These are phyloP conservation scores for Hippopotamus amphibius DNA, from an alignment of 2,113 vertebrate species.

Conservation along the genomic window DNA sequence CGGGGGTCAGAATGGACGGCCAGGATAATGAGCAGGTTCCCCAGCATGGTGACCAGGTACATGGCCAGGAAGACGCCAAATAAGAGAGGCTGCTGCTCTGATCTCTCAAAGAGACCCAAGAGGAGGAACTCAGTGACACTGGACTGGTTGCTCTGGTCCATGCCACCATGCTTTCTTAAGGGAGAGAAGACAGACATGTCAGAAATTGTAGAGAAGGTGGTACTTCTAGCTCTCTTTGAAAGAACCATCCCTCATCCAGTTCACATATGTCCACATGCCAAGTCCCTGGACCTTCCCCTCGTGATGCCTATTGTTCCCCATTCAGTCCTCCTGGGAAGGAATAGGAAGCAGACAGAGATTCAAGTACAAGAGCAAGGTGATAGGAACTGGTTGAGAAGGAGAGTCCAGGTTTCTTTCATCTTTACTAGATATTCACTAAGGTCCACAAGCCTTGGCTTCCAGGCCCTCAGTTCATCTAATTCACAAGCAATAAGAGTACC, in stretches of 20 bases:
- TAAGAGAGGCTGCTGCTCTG: background rate
- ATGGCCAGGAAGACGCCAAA: background rate
- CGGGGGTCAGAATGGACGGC: constrained; percentile 28
- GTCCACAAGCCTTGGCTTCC: background rate
- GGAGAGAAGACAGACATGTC: background rate
- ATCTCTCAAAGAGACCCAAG: background rate
- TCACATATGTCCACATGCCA: background rate
- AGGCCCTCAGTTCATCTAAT: background rate
- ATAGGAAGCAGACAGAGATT: background rate
- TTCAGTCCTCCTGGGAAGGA: background rate
- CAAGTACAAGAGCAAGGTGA: background rate
- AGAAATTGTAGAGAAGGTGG: background rate
- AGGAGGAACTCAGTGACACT: constrained; percentile 64
- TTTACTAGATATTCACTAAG: background rate
- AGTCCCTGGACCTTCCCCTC: background rate
- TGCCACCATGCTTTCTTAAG: background rate
- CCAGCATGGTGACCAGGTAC: constrained; percentile 14
- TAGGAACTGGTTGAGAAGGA: background rate
- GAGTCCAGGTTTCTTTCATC: background rate
- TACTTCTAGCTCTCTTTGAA: background rate
- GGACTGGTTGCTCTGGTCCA: background rate
- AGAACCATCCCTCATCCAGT: background rate
- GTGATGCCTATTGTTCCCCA: background rate
- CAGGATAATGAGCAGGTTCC: constrained; percentile 61
- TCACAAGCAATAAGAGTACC: background rate